These are phyloP conservation scores for Thunnus albacares DNA, from an alignment of 2,797 vertebrate genomes.

Conservation along the genomic window DNA sequence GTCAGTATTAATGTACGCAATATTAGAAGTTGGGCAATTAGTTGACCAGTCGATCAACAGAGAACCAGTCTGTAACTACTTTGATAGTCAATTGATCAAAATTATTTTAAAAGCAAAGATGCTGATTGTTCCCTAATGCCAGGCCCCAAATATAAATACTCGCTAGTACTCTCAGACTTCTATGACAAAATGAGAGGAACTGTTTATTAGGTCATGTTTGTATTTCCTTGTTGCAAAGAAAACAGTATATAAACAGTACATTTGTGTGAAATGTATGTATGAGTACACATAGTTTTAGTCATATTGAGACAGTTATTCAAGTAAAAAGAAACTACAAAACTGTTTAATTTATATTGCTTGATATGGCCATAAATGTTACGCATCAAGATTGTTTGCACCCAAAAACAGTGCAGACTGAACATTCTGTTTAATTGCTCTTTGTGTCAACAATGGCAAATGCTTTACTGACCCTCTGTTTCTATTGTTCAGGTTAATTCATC, in stretches of 20 bases:
- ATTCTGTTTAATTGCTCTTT: slow-evolving; percentile 72
- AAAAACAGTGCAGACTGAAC: slow-evolving; percentile 62
- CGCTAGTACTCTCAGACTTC: too few relatives aligned
- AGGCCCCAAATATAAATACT: too few relatives aligned
- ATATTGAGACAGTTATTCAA: background rate
- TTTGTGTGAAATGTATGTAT: background rate
- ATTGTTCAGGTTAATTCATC: slow-evolving; percentile 83
- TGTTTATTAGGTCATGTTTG: slow-evolving; percentile 3
- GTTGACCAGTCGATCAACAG: too few relatives aligned
- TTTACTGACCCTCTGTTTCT: slow-evolving; percentile 71
- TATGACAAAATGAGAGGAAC: too few relatives aligned
- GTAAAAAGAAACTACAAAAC: background rate
- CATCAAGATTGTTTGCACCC: slow-evolving; percentile 63
- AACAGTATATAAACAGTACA: background rate
- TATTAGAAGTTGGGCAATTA: background rate
- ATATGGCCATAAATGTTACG: slow-evolving; percentile 18
- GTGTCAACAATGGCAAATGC: slow-evolving; percentile 65
- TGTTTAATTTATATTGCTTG: slow-evolving; percentile 6
- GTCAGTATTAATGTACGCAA: too few relatives aligned
- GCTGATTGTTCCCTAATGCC: too few relatives aligned
- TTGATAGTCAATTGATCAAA: background rate
- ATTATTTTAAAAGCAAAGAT: background rate
- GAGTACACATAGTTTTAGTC: background rate
- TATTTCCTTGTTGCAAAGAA: background rate
- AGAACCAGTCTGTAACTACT: too few relatives aligned